Evolutionary conservation across 1,140 invertebrate species (phyloP).

Genomic region (Centruroides vittatus): DNA sequence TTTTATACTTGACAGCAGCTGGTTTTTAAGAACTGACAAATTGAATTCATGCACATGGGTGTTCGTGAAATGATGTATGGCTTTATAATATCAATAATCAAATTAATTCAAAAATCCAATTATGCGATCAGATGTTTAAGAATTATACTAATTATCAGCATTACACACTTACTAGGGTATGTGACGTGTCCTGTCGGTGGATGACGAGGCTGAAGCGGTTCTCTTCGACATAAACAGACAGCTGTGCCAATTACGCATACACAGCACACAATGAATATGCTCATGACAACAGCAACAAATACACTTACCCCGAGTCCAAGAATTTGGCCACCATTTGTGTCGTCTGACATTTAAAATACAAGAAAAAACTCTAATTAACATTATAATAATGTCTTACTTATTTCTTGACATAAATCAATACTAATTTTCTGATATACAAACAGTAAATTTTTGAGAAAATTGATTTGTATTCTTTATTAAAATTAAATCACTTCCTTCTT

Average conservation of each 20-base stretch:
- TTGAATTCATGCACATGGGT: too few relatives aligned
- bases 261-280: constrained; percentile 44
- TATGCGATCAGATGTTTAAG: background rate
- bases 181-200: constrained; percentile 1
- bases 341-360: constrained; percentile 32
- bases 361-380: too few relatives aligned
- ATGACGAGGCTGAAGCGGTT: constrained; percentile 19
- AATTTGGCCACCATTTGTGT: constrained; percentile 51
- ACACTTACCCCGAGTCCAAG: constrained; percentile 56
- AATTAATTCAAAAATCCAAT: constrained; percentile 8
- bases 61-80: too few relatives aligned
- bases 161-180: constrained; percentile 15
- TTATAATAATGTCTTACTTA: too few relatives aligned
- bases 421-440: too few relatives aligned
- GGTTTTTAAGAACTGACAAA: too few relatives aligned
- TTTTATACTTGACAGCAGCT: too few relatives aligned
- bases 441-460: too few relatives aligned
- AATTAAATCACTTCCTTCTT: too few relatives aligned
- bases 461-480: too few relatives aligned
- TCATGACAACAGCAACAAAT: constrained; percentile 53
- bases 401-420: too few relatives aligned
- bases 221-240: constrained; percentile 56
- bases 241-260: constrained; percentile 47
- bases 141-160: background rate
- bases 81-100: constrained; percentile 11